phyloP scores from a whole-genome alignment of 2,888 invertebrate genomes.

The Tiliacea aurago region DNA sequence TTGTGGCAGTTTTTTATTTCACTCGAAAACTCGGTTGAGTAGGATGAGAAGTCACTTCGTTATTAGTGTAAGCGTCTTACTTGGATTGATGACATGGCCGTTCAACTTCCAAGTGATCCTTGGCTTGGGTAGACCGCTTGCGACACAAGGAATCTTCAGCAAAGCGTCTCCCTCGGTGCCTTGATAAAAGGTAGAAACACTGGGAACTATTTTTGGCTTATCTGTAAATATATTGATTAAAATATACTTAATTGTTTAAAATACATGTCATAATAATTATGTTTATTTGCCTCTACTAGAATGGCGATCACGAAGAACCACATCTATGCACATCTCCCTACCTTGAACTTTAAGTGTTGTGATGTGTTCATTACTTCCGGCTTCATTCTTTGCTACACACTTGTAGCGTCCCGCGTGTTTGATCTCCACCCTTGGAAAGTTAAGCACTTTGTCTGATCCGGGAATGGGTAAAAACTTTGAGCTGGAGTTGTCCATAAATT shows the following conservation, averaged over 20 bases:
- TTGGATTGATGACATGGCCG: slow-evolving; percentile 16
- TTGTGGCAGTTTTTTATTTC: background rate
- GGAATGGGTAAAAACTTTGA: background rate
- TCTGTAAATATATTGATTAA: slow-evolving; percentile 21
- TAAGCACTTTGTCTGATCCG: slow-evolving; percentile 18
- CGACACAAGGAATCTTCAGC: slow-evolving; percentile 46
- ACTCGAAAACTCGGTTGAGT: background rate
- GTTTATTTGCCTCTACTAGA: background rate
- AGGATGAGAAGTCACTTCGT: background rate
- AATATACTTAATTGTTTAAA: too few relatives aligned
- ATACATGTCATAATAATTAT: too few relatives aligned
- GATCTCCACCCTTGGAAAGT: slow-evolving; percentile 9
- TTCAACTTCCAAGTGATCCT: slow-evolving; percentile 43
- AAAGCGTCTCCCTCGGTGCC: slow-evolving; percentile 41
- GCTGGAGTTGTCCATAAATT: slow-evolving; percentile 12
- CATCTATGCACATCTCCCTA: slow-evolving; percentile 9
- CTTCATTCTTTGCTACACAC: slow-evolving; percentile 38
- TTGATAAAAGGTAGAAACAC: background rate
- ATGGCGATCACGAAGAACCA: background rate
- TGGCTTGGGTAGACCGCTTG: slow-evolving; percentile 50
- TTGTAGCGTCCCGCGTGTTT: slow-evolving; percentile 49
- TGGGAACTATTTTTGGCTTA: slow-evolving; percentile 38
- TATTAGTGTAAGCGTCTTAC: slow-evolving; percentile 24
- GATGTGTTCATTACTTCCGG: slow-evolving; percentile 27
- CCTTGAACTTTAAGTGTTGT: slow-evolving; percentile 52